Base-by-base conservation (phyloP, 2,888 invertebrate genomes). In the Cotesia congregata region DNA sequence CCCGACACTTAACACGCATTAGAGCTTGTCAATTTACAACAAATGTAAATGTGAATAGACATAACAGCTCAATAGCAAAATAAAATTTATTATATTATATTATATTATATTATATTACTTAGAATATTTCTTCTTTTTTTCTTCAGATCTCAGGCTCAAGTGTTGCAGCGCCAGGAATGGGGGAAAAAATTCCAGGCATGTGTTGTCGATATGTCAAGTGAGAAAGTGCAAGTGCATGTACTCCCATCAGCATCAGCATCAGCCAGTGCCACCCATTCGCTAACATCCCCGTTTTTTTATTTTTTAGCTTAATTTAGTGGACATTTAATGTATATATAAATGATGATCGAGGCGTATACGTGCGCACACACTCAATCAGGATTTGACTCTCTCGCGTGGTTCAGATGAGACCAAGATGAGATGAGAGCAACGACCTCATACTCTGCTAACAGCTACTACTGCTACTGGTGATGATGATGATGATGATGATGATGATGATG, bases 361-460 rank as follows among this genome's bases (percentile, higher is more conserved):
- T 50, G 9, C 12, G 12, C 12, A 50, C 12, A 50, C 2, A 12
- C 50, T 50, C 12, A 30, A 30, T 30, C 30, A 30, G 12, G 67
- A 39, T 39, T 70, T 70, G 70, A 70, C 60, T 70, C 70, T 59
- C 70, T 39, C 62, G 62, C 62, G 62, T 50, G 50, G 50, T 50
- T 50, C 3, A 50, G 62, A 38, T 72, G 38, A 12, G 15, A 62
- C 39, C 72, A 40, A 61, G 72, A 62, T 67, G 76, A 76, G 76
- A 76, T 72, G 76, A 76, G 76, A 76, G 73, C 75, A 75, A 76
- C 78, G 75, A 73, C 72, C 78, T 72, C 76, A 70, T 75, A 79
- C 77, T 72, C 74, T 74, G 74, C 65, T 76, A 17, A 30, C 50
- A 50, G 50, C 50, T 50, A 50, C 50, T 50, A 50, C 12, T 50